Evolutionary conservation across 1,140 invertebrate genomes (phyloP).

Genomic region (Euura lappo): DNA sequence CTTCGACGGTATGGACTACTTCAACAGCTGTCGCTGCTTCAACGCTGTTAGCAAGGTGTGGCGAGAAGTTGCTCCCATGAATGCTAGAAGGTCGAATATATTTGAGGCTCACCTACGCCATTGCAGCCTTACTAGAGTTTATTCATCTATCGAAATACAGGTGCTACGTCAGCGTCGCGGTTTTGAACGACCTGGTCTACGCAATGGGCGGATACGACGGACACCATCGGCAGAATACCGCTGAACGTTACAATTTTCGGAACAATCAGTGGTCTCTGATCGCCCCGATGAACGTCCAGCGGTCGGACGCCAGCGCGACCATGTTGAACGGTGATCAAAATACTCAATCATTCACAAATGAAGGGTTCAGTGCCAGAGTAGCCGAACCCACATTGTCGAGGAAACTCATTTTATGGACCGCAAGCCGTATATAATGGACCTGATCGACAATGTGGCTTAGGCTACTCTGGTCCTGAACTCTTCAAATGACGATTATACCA

Average conservation of each 20-base stretch:
- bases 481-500: slow-evolving; percentile 8
- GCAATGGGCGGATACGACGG: slow-evolving; percentile 83
- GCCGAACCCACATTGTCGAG: too few relatives aligned
- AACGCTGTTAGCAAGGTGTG: slow-evolving; percentile 69
- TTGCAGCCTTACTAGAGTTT: slow-evolving; percentile 3
- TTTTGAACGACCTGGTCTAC: slow-evolving; percentile 72
- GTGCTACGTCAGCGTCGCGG: slow-evolving; percentile 72
- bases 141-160: slow-evolving; percentile 33
- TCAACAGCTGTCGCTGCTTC: slow-evolving; percentile 70
- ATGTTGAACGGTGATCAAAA: slow-evolving; percentile 57
- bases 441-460: slow-evolving; percentile 12
- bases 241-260: slow-evolving; percentile 76
- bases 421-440: too few relatives aligned
- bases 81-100: slow-evolving; percentile 59
- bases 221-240: slow-evolving; percentile 72
- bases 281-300: slow-evolving; percentile 68
- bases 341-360: neutral
- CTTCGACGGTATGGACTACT: slow-evolving; percentile 71
- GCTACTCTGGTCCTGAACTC: neutral
- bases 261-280: slow-evolving; percentile 70
- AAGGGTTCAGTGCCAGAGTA: too few relatives aligned
- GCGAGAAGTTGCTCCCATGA: slow-evolving; percentile 72
- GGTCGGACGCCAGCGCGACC: slow-evolving; percentile 74
- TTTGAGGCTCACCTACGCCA: slow-evolving; percentile 16
- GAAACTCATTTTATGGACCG: too few relatives aligned